Percentiles rank a stretch among this genome's conserved stretches.
Evolutionary conservation across 2,113 vertebrate species (phyloP).

Genomic region (Suricata suricatta): DNA sequence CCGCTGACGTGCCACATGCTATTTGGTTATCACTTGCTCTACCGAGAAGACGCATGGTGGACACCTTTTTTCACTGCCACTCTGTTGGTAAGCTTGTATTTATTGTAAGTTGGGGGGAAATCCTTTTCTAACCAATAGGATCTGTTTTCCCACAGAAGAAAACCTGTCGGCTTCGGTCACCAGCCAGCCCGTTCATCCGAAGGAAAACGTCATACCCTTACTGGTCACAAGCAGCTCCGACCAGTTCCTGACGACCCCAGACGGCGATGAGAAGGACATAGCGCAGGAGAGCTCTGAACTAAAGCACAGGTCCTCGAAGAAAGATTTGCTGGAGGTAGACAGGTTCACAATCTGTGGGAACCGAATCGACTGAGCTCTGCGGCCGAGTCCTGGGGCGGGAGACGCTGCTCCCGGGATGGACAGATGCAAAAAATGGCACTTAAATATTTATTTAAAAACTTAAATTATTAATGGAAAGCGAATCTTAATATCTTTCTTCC

Average conservation of each 20-base stretch:
- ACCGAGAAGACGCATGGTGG: not conserved
- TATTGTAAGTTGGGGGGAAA: accelerated
- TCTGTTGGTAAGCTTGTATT: not conserved
- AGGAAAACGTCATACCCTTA: constrained; percentile 85
- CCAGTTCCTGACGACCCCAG: constrained; percentile 94
- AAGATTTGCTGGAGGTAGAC: constrained; percentile 97
- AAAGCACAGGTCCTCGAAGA: constrained; percentile 91
- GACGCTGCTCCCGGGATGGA: constrained; percentile 71
- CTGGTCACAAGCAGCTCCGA: constrained; percentile 93
- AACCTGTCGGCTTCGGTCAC: constrained; percentile 87
- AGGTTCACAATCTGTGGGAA: constrained; percentile 98
- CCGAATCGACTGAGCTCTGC: constrained; percentile 91
- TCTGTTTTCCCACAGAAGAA: constrained; percentile 83
- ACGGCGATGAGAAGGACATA: constrained; percentile 90
- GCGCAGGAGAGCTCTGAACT: constrained; percentile 86
- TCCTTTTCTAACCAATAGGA: not conserved
- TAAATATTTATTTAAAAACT: constrained; percentile 92
- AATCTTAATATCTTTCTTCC: constrained; percentile 81
- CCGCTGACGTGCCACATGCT: not conserved
- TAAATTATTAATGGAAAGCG: constrained; percentile 90
- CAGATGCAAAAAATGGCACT: constrained; percentile 82
- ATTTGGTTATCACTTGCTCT: not conserved
- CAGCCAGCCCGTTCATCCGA: constrained; percentile 88
- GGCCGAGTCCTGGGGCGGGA: constrained; percentile 74
- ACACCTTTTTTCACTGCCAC: not conserved